Conservation (phyloP, 2,888 invertebrate species). For the Stenotaenia linearis region DNA sequence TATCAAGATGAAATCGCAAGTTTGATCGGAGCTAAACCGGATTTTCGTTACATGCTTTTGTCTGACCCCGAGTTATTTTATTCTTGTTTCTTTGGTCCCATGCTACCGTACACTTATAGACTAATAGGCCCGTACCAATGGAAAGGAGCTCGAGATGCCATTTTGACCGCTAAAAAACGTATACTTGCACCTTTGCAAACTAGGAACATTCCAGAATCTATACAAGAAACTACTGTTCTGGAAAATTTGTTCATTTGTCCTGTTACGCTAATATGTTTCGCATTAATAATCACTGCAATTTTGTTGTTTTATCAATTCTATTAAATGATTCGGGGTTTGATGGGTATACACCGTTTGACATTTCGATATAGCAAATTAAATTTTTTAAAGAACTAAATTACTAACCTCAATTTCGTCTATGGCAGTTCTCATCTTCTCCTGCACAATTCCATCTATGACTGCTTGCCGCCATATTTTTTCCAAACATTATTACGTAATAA, state of each 20-base stretch:
- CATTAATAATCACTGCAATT: neutral
- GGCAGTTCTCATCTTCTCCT: no score
- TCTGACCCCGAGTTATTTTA: slow-evolving; percentile 41
- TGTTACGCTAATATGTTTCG: neutral
- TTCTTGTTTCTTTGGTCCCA: slow-evolving; percentile 42
- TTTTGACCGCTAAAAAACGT: slow-evolving; percentile 42
- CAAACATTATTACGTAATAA: no score
- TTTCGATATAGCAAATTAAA: neutral
- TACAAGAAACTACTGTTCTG: neutral
- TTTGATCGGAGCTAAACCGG: slow-evolving; percentile 47
- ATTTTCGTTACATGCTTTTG: slow-evolving; percentile 42
- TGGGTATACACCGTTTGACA: no score
- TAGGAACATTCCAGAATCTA: neutral
- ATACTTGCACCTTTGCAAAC: slow-evolving; percentile 37
- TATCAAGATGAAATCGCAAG: slow-evolving; percentile 50
- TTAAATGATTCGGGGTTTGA: no score
- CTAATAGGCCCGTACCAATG: slow-evolving; percentile 47
- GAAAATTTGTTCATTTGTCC: neutral
- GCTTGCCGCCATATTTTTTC: no score
- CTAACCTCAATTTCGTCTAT: no score
- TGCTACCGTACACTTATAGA: slow-evolving; percentile 46
- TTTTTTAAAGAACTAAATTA: no score
- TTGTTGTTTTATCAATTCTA: neutral
- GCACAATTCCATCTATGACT: no score
- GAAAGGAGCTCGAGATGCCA: slow-evolving; percentile 48